A percentile compares a stretch with the other conserved stretches of the same genome.
Conservation (phyloP, 2,888 invertebrate genomes). For the Stenodera caucasica region DNA sequence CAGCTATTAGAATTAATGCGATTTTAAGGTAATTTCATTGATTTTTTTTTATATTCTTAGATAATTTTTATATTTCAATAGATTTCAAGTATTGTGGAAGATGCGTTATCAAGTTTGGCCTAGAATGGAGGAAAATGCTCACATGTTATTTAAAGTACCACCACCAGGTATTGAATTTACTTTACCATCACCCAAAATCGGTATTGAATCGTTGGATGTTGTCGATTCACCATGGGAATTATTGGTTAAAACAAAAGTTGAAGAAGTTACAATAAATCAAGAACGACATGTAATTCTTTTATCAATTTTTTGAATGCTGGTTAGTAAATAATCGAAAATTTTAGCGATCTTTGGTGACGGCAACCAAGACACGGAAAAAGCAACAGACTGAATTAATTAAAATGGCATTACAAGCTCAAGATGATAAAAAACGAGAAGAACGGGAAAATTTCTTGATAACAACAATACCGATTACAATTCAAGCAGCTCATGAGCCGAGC, state of each 20-base stretch:
- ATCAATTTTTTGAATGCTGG: not conserved
- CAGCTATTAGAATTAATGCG: conserved; percentile 79
- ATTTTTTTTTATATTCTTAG: not conserved
- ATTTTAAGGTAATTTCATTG: conserved; percentile 64
- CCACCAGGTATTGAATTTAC: conserved; percentile 99
- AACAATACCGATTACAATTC: conserved; percentile 90
- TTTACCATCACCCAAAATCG: conserved; percentile 97
- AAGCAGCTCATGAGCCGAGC: conserved; percentile 96
- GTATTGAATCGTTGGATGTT: conserved; percentile 90
- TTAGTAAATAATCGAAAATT: conserved; percentile 15
- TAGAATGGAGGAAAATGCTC: conserved; percentile 97
- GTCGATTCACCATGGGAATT: conserved; percentile 99
- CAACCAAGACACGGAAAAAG: conserved; percentile 97
- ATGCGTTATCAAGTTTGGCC: conserved; percentile 98
- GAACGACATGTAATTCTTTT: conserved; percentile 81
- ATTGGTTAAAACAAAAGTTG: conserved; percentile 96
- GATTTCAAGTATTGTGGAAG: conserved; percentile 95
- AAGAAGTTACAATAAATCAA: conserved; percentile 98
- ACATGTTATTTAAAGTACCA: conserved; percentile 94
- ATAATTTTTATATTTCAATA: conserved; percentile 40
- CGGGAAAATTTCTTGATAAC: conserved; percentile 94
- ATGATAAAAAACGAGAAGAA: conserved; percentile 93
- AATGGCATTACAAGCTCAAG: conserved; percentile 91
- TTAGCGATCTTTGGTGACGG: conserved; percentile 92
- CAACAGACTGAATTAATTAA: conserved; percentile 98